Percentiles rank a stretch among this genome's conserved stretches.
Evolutionary conservation across 2,888 invertebrate species (phyloP).

Genomic region (Dimorphilus gyrociliatus): DNA sequence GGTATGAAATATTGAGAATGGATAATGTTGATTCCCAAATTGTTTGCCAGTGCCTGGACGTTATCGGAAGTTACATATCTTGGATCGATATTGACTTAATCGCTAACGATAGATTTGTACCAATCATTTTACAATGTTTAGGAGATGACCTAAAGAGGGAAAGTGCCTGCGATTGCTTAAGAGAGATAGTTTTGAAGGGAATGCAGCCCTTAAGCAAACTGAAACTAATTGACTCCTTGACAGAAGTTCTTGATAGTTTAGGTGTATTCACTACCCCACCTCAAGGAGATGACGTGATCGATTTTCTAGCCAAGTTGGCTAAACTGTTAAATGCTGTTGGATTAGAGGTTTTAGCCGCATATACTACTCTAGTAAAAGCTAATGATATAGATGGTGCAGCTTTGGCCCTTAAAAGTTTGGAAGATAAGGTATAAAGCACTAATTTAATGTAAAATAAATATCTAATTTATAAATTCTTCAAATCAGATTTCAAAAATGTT

Average conservation of each 20-base stretch:
- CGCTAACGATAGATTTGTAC: slow-evolving; percentile 44
- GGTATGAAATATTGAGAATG: slow-evolving; percentile 38
- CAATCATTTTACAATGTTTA: slow-evolving; percentile 39
- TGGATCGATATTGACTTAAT: slow-evolving; percentile 47
- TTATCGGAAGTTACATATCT: slow-evolving; percentile 43
- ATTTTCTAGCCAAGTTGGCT: slow-evolving; percentile 41
- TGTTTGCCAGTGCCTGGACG: slow-evolving; percentile 39
- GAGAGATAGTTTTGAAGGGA: slow-evolving; percentile 43
- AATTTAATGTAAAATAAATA: no score
- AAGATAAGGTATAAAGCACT: slow-evolving; percentile 40
- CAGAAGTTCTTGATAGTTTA: slow-evolving; percentile 34
- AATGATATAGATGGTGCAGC: slow-evolving; percentile 19
- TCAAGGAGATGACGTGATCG: slow-evolving; percentile 41
- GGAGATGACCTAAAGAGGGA: slow-evolving; percentile 32
- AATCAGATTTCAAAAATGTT: slow-evolving; percentile 39
- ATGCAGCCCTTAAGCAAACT: slow-evolving; percentile 45
- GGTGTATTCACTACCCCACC: slow-evolving; percentile 33
- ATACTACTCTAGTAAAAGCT: slow-evolving; percentile 14
- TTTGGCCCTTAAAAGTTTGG: slow-evolving; percentile 25
- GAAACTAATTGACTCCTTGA: slow-evolving; percentile 41
- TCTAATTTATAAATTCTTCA: no score
- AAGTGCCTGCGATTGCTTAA: slow-evolving; percentile 42
- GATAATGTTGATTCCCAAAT: slow-evolving; percentile 26
- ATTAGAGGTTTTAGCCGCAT: slow-evolving; percentile 28
- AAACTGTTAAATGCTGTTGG: slow-evolving; percentile 42